Evolutionary conservation across 2,797 vertebrate genomes (phyloP), one percentile per base, ranked within the genome.

Genomic region (Chiloscyllium punctatum): DNA sequence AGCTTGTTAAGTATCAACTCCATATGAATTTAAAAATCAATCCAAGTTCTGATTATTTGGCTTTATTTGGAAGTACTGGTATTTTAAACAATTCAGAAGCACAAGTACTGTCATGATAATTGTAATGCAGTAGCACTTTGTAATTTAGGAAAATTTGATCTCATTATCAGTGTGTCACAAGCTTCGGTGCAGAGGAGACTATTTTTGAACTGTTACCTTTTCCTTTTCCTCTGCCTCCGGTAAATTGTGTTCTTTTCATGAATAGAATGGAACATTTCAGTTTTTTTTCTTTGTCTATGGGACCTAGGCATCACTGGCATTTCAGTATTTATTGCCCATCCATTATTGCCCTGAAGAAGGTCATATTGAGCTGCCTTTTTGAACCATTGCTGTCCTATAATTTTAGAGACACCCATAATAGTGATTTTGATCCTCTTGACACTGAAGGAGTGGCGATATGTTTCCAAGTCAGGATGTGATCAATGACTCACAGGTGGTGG

Each of bases 21-120:
- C 21, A 42, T 25, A 92, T 92, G 18, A 69, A 92, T 69, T 92
- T 92, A 18, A 18, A 92, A 92, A 92, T 92, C n/a, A 42, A 69
- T 92, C 62, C 48, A 42, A 42, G 42, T 92, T 25, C 21, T 27
- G 2, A 69, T 69, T 69, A 42, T 25, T 69, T 68, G 68, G n/a
- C n/a, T 68, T 91, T 37, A 66, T 23, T 68, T 62, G 18, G 57
- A 91, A 68, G 57, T 91, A 48, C 62, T 21, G 3, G 88, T 66
- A 91, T 66, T 91, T 68, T 57, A 57, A 53, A 33, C 86, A 30
- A 68, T 91, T 91, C 57, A 91, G 33, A 66, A 91, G 23, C 30
- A 23, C 6, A 7, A 7, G 62, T 68, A 66, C 33, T 37, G 1
- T 91, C 33, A 66, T 62, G 88, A 66, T 37, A 66, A 91, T 68